Conservation (phyloP, 2,113 vertebrate species). For the Campylomormyrus tamandua region DNA sequence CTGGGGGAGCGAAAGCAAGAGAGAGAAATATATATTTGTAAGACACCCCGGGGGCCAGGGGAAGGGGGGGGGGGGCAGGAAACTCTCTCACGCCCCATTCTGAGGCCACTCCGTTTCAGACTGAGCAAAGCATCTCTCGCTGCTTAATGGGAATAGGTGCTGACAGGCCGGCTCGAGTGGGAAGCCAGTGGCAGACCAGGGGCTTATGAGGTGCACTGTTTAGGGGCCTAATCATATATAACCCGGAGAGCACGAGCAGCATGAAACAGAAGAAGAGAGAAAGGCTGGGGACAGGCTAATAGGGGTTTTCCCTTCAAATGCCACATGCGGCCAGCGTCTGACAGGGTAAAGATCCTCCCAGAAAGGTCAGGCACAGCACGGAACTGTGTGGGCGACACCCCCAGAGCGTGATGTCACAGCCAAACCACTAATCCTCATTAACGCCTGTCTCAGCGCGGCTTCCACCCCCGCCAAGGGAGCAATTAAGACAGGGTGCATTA, state of each 20-base stretch:
- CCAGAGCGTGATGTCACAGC: constrained; percentile 14
- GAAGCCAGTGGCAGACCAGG: neutral
- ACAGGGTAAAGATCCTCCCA: neutral
- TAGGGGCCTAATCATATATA: constrained; percentile 2
- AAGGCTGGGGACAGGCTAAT: neutral
- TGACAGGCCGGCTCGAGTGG: neutral
- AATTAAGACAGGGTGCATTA: constrained; percentile 7
- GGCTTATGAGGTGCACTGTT: neutral
- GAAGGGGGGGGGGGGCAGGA: constrained; percentile 3
- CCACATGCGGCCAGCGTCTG: neutral
- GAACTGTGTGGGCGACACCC: constrained; percentile 5
- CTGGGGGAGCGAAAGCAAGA: neutral
- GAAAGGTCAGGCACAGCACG: constrained; percentile 21
- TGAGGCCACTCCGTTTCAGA: constrained; percentile 11
- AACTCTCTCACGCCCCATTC: constrained; percentile 8
- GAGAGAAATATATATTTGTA: constrained; percentile 1
- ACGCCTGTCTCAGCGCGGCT: neutral
- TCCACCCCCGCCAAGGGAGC: neutral
- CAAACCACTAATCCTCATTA: constrained; percentile 11
- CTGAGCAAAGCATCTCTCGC: constrained; percentile 13
- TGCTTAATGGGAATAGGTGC: constrained; percentile 19
- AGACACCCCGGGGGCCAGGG: neutral
- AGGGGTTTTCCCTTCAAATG: neutral
- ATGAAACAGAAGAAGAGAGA: neutral
- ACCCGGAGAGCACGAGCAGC: neutral